Evolutionary conservation across 2,888 invertebrate genomes (phyloP).

Genomic region (Macrosiphum euphorbiae): DNA sequence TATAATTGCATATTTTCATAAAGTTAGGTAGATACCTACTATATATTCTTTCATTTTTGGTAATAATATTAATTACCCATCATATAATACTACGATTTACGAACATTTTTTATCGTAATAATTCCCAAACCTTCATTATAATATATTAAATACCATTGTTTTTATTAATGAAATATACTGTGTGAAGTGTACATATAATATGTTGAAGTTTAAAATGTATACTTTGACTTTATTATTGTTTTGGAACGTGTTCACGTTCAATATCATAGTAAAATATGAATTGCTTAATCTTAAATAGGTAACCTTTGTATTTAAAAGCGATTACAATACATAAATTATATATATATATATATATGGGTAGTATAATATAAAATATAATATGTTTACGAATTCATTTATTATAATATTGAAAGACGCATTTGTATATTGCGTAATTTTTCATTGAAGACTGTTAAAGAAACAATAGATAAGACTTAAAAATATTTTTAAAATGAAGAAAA

Average conservation of each 20-base stretch:
- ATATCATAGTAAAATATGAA: not conserved
- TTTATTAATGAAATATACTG: not conserved
- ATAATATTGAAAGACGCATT: conserved; percentile 9
- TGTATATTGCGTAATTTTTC: not conserved
- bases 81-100: not conserved
- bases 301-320: conserved; percentile 37
- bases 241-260: not conserved
- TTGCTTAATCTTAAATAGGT: conserved; percentile 4
- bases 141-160: not conserved
- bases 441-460: not conserved
- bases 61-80: not conserved
- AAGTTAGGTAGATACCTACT: not conserved
- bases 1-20: not conserved
- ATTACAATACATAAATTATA: not conserved
- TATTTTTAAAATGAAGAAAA: not conserved
- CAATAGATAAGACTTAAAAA: not conserved
- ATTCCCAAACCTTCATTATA: not conserved
- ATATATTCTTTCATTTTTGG: not conserved
- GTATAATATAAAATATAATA: not conserved
- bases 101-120: not conserved
- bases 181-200: not conserved
- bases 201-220: conserved; percentile 2
- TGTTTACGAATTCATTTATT: conserved; percentile 6
- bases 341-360: not conserved
- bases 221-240: conserved; percentile 20